Conservation (phyloP, 2,797 vertebrate genomes). For the Rhinophrynus dorsalis region DNA sequence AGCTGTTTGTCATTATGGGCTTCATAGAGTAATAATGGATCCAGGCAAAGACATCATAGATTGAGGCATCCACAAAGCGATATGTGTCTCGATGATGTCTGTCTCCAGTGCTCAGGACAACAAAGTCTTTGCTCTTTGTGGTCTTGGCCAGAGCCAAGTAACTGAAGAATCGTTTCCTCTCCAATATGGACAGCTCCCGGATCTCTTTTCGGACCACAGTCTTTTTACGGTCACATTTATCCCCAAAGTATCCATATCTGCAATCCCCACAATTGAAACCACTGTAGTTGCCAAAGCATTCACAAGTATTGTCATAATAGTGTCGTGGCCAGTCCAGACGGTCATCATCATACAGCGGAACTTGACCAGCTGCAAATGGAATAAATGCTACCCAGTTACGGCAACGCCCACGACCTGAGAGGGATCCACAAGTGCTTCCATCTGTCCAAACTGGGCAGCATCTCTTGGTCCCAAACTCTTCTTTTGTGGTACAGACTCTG, state of each 20-base stretch:
- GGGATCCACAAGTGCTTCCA: conserved; percentile 1
- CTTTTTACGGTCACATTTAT: conserved; percentile 4
- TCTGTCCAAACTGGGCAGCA: conserved; percentile 14
- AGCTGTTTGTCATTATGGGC: not conserved
- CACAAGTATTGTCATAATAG: not conserved
- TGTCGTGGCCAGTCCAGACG: not conserved
- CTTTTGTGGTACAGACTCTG: not conserved
- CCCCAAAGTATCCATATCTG: conserved; percentile 4
- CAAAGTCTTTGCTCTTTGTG: conserved; percentile 18
- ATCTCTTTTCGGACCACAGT: conserved; percentile 11
- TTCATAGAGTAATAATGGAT: conserved; percentile 33
- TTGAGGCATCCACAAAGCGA: conserved; percentile 12
- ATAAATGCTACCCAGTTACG: not conserved
- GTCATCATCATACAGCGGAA: not conserved
- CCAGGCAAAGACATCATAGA: conserved; percentile 21
- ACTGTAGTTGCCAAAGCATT: conserved; percentile 10
- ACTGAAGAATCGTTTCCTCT: conserved; percentile 14
- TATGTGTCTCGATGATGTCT: conserved; percentile 3
- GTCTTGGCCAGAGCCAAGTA: conserved; percentile 24
- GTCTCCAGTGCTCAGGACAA: conserved; percentile 13
- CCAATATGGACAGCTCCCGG: not conserved
- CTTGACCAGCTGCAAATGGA: not conserved
- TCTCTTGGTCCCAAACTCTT: not conserved
- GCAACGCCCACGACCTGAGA: not conserved
- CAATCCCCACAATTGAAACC: conserved; percentile 6